Evolutionary conservation across 2,113 vertebrate species (phyloP).

Genomic region (Vidua chalybeata): DNA sequence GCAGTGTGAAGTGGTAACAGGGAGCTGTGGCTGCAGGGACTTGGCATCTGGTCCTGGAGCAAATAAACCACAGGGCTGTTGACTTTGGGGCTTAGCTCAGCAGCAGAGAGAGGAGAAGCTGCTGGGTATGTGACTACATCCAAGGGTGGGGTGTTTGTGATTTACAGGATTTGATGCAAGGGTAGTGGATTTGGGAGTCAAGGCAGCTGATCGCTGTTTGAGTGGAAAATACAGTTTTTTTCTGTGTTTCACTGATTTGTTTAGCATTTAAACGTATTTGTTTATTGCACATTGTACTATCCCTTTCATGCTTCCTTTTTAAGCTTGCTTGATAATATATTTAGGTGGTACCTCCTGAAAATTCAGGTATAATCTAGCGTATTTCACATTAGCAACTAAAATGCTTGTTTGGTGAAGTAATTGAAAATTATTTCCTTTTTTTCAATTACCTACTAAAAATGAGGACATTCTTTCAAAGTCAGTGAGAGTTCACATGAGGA

Average conservation of each 20-base stretch:
- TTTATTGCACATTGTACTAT: not conserved
- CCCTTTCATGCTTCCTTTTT: fast-evolving
- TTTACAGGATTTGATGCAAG: not conserved
- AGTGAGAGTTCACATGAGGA: not conserved
- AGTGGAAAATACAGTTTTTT: not conserved
- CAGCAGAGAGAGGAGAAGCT: not conserved
- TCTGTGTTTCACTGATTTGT: not conserved
- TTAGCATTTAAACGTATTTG: not conserved
- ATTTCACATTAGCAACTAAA: not conserved
- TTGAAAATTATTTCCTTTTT: not conserved
- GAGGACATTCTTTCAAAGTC: not conserved
- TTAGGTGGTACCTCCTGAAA: not conserved
- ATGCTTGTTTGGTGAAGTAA: not conserved
- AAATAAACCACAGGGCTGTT: not conserved
- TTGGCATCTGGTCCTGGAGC: not conserved
- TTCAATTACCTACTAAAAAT: not conserved
- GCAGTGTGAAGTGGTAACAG: not conserved
- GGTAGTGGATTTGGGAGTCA: not conserved
- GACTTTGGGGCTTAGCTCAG: not conserved
- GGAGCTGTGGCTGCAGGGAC: not conserved
- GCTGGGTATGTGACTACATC: fast-evolving
- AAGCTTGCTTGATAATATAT: not conserved
- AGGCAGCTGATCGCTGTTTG: not conserved
- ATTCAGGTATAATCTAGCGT: not conserved
- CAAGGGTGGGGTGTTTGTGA: not conserved